Evolutionary conservation across 2,113 vertebrate genomes (phyloP).

Genomic region (Centropristis striata): DNA sequence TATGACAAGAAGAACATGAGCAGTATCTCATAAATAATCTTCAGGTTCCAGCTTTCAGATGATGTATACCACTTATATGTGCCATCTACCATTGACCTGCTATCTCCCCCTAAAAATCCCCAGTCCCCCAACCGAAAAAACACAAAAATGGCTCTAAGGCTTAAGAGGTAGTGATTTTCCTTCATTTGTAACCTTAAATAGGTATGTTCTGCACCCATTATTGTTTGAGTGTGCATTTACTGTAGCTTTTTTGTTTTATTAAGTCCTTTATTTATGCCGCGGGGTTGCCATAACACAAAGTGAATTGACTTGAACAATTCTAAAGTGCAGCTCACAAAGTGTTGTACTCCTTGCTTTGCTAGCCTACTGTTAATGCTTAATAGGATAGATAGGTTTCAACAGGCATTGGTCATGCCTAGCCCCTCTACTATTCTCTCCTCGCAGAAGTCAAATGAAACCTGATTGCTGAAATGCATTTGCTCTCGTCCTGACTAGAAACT

Average conservation of each 20-base stretch:
- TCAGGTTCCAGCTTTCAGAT: no score
- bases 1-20: no score
- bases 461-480: slow-evolving; percentile 60
- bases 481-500: slow-evolving; percentile 23
- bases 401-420: slow-evolving; percentile 31
- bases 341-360: slow-evolving; percentile 15
- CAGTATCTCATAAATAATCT: no score
- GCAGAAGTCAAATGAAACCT: slow-evolving; percentile 53
- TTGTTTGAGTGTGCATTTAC: neutral
- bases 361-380: slow-evolving; percentile 63
- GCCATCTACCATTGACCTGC: no score
- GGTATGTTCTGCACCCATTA: rapidly evolving
- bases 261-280: neutral
- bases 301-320: slow-evolving; percentile 13
- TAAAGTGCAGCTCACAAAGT: slow-evolving; percentile 17
- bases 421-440: slow-evolving; percentile 20
- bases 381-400: slow-evolving; percentile 55
- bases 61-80: no score
- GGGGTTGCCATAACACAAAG: neutral
- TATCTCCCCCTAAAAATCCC: no score
- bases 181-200: no score
- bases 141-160: no score
- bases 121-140: no score
- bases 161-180: no score
- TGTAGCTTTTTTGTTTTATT: neutral